Evolutionary conservation across 2,797 vertebrate species (phyloP).

Genomic region (Malacoctenus gilli): DNA sequence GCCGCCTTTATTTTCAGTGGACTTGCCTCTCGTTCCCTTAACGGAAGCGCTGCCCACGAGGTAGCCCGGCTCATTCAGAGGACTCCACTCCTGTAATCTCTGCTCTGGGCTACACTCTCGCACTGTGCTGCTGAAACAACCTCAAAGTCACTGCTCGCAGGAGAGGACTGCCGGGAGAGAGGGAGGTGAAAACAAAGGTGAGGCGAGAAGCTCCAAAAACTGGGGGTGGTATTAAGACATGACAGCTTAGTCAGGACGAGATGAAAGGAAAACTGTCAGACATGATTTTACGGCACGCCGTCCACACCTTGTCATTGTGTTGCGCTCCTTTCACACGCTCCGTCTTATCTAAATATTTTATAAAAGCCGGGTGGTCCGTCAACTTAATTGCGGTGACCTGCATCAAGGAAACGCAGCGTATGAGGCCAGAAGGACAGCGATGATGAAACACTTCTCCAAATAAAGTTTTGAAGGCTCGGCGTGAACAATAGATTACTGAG

Average conservation of each 20-base stretch:
- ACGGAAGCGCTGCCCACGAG: conserved; percentile 31
- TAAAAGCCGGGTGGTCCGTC: neutral
- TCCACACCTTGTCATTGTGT: conserved; percentile 2
- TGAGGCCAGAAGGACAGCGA: neutral
- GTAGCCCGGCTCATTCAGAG: conserved; percentile 32
- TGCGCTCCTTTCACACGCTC: neutral
- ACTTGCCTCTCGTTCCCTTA: conserved; percentile 16
- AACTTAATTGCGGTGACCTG: conserved; percentile 5
- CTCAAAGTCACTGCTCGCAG: conserved; percentile 37
- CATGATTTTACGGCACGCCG: conserved; percentile 6
- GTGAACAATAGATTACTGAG: too few species aligned
- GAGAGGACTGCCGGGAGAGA: conserved; percentile 27
- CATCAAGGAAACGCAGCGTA: conserved; percentile 5
- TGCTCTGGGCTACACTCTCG: conserved; percentile 35
- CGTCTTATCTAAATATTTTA: conserved; percentile 9
- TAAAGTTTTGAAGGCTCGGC: neutral
- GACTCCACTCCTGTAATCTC: conserved; percentile 40
- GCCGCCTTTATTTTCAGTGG: conserved; percentile 4
- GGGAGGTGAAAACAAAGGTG: conserved; percentile 28
- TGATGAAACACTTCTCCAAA: conserved; percentile 11
- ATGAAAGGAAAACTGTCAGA: conserved; percentile 13
- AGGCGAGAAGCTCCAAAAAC: conserved; percentile 14
- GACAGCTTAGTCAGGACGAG: conserved; percentile 15
- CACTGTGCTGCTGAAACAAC: conserved; percentile 21
- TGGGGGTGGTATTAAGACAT: conserved; percentile 18